Conservation (phyloP, 2,797 vertebrate species). For the Falco novaeseelandiae region DNA sequence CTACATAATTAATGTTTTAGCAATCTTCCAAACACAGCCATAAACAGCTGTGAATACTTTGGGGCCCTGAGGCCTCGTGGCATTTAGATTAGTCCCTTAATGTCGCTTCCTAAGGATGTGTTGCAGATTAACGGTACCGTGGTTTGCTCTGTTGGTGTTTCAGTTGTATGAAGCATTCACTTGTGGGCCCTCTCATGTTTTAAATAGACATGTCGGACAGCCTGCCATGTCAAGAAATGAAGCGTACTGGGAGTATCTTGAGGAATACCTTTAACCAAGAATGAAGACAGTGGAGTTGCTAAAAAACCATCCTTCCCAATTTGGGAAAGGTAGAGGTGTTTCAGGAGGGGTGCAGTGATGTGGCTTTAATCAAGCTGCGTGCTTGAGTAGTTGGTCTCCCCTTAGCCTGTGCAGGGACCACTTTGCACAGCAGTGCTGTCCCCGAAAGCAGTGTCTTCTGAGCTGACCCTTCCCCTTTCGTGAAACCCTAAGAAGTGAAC, state of each 20-base stretch:
- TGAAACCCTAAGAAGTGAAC: not conserved
- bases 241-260: accelerated
- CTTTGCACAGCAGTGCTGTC: not conserved
- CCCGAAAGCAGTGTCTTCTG: not conserved
- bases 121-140: not conserved
- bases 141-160: not conserved
- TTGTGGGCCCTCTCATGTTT: not conserved
- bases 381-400: not conserved
- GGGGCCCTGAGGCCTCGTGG: accelerated
- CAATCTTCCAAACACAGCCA: not conserved
- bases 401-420: not conserved
- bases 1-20: not conserved
- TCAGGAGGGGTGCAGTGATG: not conserved
- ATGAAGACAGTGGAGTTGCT: not conserved
- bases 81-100: not conserved
- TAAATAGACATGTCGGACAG: not conserved
- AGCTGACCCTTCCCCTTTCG: not conserved
- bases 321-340: not conserved
- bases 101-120: not conserved
- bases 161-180: not conserved
- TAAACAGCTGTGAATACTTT: not conserved
- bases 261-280: not conserved
- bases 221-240: not conserved
- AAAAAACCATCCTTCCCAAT: not conserved
- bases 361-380: not conserved